Conservation (phyloP, 2,888 invertebrate genomes). For the Lycaena phlaeas region DNA sequence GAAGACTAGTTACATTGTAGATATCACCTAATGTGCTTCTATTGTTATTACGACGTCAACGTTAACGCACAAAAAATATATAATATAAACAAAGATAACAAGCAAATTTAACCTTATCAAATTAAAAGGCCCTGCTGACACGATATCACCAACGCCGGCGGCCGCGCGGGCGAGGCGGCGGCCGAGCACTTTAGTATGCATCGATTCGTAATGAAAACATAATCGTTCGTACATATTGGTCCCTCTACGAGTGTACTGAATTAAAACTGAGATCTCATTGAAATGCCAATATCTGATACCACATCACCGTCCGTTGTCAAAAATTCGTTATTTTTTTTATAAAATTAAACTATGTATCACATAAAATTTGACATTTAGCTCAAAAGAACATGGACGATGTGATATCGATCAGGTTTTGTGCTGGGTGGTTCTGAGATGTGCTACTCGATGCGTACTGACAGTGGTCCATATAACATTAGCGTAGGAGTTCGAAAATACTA, state of each 20-base stretch:
- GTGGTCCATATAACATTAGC: constrained; percentile 28
- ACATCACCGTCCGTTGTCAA: constrained; percentile 12
- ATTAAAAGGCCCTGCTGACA: constrained; percentile 64
- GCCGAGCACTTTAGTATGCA: too few species aligned
- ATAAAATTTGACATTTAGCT: constrained; percentile 14
- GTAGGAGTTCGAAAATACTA: constrained; percentile 29
- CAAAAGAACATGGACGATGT: constrained; percentile 13
- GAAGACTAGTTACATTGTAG: constrained; percentile 71
- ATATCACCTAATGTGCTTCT: constrained; percentile 64
- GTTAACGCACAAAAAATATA: constrained; percentile 56
- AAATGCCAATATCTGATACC: constrained; percentile 16
- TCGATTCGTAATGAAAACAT: constrained; percentile 23
- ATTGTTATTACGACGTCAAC: constrained; percentile 49
- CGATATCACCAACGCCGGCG: constrained; percentile 38
- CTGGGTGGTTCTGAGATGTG: neutral
- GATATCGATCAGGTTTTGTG: constrained; percentile 5
- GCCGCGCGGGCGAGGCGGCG: too few species aligned
- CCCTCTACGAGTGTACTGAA: constrained; percentile 28
- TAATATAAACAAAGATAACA: constrained; percentile 61
- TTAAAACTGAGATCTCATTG: constrained; percentile 20
- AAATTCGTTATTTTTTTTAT: constrained; percentile 12
- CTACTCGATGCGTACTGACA: constrained; percentile 14
- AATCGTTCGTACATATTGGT: constrained; percentile 26
- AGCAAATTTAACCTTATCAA: constrained; percentile 59
- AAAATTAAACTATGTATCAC: constrained; percentile 17